phyloP scores from a whole-genome alignment of 1,140 invertebrate species.

The Telenomus remus region DNA sequence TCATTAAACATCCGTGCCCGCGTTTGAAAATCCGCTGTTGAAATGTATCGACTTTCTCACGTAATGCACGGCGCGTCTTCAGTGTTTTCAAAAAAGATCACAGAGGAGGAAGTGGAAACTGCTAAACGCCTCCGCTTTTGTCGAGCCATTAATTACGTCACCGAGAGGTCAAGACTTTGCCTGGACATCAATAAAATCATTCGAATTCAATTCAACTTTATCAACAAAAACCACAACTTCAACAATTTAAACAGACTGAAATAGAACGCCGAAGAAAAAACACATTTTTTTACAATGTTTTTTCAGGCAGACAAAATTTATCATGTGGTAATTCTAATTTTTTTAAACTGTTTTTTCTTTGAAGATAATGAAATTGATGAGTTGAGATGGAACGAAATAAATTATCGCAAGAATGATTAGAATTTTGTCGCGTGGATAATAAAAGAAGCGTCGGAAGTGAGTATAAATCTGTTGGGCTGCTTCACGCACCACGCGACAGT shows the following conservation, averaged over 20 bases:
- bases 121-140: constrained; percentile 50
- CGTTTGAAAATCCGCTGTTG: constrained; percentile 26
- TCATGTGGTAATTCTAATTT: neutral
- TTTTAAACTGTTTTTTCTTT: no score
- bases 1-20: constrained; percentile 25
- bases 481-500: constrained; percentile 48
- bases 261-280: neutral
- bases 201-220: no score
- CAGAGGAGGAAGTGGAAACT: constrained; percentile 39
- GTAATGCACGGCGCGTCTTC: constrained; percentile 23
- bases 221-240: no score
- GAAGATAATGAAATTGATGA: no score
- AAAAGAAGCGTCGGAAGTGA: constrained; percentile 34
- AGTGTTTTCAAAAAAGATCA: constrained; percentile 20
- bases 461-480: constrained; percentile 45
- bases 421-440: constrained; percentile 34
- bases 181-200: constrained; percentile 18
- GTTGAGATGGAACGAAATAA: no score
- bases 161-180: constrained; percentile 12
- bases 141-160: constrained; percentile 51
- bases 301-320: neutral
- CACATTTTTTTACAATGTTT: neutral
- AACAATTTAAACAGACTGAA: no score
- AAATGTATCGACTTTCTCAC: constrained; percentile 51
- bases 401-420: constrained; percentile 14